A percentile compares a stretch with the other conserved stretches of the same genome.
Evolutionary conservation across 2,797 vertebrate genomes (phyloP).

Genomic region (Anabacerthia variegaticeps): DNA sequence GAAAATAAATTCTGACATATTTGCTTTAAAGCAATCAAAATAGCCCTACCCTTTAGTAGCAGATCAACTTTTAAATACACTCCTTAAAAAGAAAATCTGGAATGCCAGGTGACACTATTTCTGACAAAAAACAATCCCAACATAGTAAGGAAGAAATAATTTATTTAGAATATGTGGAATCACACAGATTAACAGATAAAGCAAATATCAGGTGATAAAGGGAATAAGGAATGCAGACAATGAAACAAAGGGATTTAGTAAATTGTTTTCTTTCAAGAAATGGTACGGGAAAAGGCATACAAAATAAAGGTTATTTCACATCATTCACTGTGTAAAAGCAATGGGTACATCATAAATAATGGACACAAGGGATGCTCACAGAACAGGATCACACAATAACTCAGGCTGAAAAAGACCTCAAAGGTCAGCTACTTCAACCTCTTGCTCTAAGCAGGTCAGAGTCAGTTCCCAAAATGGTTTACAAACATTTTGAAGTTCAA

Average conservation of each 20-base stretch:
- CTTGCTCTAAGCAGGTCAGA: neutral
- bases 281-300: neutral
- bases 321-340: neutral
- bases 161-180: neutral
- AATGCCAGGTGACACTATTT: neutral
- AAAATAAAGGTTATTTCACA: neutral
- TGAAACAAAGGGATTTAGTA: neutral
- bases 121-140: neutral
- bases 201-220: neutral
- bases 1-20: neutral
- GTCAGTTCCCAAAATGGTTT: neutral
- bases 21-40: neutral
- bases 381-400: neutral
- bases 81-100: neutral
- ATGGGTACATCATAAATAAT: neutral
- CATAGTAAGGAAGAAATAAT: neutral
- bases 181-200: neutral
- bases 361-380: neutral
- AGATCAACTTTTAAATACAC: neutral
- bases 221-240: neutral
- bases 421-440: neutral
- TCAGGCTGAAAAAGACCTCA: neutral
- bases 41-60: neutral
- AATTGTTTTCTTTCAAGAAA: constrained; percentile 1
- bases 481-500: neutral